These are phyloP conservation scores for Antitype chi DNA, from an alignment of 2,888 invertebrate genomes.

Conservation along the genomic window DNA sequence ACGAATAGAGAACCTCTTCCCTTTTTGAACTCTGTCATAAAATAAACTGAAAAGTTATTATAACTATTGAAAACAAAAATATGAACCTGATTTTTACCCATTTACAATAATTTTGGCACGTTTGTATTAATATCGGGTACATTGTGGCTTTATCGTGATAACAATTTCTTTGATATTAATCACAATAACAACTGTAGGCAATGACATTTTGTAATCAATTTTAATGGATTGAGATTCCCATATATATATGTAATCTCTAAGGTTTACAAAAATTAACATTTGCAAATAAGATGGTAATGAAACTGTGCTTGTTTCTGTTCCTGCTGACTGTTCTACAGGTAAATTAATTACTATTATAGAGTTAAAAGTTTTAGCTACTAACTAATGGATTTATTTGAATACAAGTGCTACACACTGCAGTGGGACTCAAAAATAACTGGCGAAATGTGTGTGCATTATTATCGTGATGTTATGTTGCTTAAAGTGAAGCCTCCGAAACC, in stretches of 20 bases:
- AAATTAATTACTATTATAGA: not conserved
- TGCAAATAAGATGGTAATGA: conserved; percentile 11
- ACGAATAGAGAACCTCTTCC: too few relatives aligned
- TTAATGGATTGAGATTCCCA: not conserved
- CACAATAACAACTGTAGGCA: not conserved
- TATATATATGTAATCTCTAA: not conserved
- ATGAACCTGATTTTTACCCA: not conserved
- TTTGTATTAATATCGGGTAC: not conserved
- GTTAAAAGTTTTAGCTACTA: not conserved
- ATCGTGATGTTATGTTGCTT: not conserved
- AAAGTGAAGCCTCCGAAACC: not conserved
- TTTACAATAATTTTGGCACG: not conserved
- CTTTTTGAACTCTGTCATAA: too few relatives aligned
- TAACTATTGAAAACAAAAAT: too few relatives aligned
- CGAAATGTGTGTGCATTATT: not conserved
- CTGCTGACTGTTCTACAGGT: conserved; percentile 29
- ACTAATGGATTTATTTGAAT: not conserved
- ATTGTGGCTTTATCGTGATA: not conserved
- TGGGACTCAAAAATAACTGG: not conserved
- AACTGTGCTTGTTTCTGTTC: conserved; percentile 1
- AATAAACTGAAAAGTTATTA: not conserved
- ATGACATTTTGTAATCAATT: not conserved
- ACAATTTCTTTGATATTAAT: conserved; percentile 13
- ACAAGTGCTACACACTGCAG: too few relatives aligned
- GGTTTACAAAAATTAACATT: not conserved